phyloP scores from a whole-genome alignment of 2,797 vertebrate genomes.

The Peromyscus eremicus region DNA sequence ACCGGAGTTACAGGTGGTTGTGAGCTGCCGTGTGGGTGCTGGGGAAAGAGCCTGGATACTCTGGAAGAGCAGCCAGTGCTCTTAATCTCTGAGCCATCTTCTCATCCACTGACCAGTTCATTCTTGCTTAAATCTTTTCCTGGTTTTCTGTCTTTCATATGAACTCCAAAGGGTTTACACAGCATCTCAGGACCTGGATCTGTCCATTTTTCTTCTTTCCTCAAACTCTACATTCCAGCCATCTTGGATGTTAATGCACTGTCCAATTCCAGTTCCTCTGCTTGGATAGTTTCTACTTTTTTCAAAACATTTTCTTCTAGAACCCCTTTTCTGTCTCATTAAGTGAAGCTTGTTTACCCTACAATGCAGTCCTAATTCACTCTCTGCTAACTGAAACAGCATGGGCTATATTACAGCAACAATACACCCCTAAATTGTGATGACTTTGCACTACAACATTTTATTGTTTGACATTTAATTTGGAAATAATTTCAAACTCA shows the following conservation, averaged over 20 bases:
- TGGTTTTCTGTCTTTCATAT: conserved; percentile 7
- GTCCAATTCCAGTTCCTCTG: not conserved
- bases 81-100: not conserved
- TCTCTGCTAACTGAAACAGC: not conserved
- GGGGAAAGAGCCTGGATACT: not conserved
- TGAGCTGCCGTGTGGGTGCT: not conserved
- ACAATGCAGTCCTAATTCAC: not conserved
- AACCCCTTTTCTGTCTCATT: not conserved
- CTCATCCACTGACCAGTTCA: not conserved
- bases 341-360: not conserved
- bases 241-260: not conserved
- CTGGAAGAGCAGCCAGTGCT: not conserved
- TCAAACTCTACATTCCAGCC: not conserved
- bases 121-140: conserved; percentile 37
- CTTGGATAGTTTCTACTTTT: conserved; percentile 13
- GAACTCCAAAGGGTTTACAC: not conserved
- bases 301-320: conserved; percentile 20
- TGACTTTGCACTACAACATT: not conserved
- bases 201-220: not conserved
- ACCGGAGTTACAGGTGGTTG: not conserved
- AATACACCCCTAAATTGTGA: not conserved
- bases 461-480: conserved; percentile 52
- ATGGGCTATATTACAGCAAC: not conserved
- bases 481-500: conserved; percentile 57
- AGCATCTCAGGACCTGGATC: not conserved